Conservation (phyloP, 2,888 invertebrate genomes). For the Diaphora mendica region DNA sequence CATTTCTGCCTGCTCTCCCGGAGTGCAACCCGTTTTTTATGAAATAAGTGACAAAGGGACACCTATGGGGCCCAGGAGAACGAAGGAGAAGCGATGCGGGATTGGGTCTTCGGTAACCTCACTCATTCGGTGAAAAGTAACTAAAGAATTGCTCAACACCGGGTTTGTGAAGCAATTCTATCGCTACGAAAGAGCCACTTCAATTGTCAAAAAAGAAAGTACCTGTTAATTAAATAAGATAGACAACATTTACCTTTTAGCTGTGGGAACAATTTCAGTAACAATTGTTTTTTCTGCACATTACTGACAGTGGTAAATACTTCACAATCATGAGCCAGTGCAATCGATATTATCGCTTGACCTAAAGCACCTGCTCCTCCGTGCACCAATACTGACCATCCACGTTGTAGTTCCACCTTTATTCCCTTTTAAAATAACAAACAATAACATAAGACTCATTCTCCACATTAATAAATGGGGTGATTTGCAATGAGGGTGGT, state of each 20-base stretch:
- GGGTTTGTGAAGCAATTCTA: no score
- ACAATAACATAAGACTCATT: neutral
- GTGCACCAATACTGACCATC: conserved; percentile 50
- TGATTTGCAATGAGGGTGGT: no score
- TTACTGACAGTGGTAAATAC: conserved; percentile 52
- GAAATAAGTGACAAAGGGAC: no score
- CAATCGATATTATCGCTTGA: conserved; percentile 68
- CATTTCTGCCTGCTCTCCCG: no score
- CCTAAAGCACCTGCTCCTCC: conserved; percentile 72
- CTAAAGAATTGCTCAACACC: neutral
- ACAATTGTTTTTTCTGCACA: neutral
- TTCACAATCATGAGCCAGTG: conserved; percentile 59
- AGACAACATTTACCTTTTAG: conserved; percentile 3
- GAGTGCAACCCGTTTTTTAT: no score
- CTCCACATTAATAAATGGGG: neutral
- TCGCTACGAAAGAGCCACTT: no score
- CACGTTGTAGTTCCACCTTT: neutral
- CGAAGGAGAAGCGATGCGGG: no score
- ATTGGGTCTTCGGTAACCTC: no score
- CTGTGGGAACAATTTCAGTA: conserved; percentile 3
- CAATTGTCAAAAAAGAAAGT: no score
- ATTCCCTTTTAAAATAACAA: conserved; percentile 5
- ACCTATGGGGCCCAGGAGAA: no score
- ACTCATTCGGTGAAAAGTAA: neutral
- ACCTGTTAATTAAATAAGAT: no score